These are phyloP conservation scores for Notarius lentiginosus DNA, from an alignment of 2,113 vertebrate species.

Conservation along the genomic window DNA sequence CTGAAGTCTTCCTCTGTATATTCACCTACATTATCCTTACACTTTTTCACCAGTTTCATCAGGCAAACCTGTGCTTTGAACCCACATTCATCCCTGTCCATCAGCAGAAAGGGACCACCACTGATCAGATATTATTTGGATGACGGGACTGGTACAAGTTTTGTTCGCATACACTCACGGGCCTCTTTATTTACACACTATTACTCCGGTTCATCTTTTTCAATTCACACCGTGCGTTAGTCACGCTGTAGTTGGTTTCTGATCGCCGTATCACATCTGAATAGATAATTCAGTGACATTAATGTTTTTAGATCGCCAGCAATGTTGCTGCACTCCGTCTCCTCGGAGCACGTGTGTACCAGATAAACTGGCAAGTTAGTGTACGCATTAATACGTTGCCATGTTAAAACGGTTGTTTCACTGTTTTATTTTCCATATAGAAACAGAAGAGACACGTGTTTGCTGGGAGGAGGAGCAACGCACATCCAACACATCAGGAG, in stretches of 20 bases:
- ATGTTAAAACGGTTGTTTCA: neutral
- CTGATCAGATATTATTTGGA: neutral
- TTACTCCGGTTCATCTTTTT: neutral
- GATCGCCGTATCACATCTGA: neutral
- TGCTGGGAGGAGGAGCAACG: constrained; percentile 39
- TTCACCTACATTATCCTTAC: neutral
- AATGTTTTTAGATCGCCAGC: neutral
- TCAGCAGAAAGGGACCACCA: neutral
- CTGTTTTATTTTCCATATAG: neutral
- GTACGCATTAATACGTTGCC: neutral
- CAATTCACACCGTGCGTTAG: neutral
- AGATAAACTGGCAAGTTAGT: neutral
- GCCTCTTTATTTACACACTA: neutral
- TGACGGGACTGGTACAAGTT: neutral
- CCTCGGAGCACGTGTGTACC: neutral
- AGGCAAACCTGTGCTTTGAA: neutral
- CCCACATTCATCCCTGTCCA: neutral
- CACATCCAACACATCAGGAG: constrained; percentile 27
- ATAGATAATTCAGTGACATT: neutral
- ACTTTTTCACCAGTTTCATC: neutral
- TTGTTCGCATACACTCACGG: neutral
- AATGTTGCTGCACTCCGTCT: neutral
- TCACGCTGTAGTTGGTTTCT: neutral
- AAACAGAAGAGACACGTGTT: constrained; percentile 18
- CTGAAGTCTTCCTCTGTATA: neutral